Base-by-base conservation (phyloP, 2,888 invertebrate genomes). In the Dyspetes luteomarginatus region DNA sequence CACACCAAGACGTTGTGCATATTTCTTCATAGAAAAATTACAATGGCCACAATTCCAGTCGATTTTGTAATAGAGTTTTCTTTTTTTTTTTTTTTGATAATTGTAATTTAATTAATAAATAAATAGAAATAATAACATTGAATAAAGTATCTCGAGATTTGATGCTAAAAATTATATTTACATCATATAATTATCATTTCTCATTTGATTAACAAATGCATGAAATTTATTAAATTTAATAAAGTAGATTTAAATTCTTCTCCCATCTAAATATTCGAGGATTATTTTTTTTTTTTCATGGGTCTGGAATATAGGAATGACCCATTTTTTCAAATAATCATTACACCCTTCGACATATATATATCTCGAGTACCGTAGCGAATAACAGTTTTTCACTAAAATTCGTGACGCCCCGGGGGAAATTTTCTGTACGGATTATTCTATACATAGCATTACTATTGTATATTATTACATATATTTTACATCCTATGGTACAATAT, bases 351-450 rank as follows among this genome's bases (percentile, higher is more conserved):
- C 3, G 9, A 28, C 56, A 17, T 17, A 4, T 22, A 24, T 55
- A 15, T 28, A 41, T 41, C 50, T 68, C 69, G 65, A 79, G 75
- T 75, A 65, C 69, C 79, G 79, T 17, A 71, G 58, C 79, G 64
- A 80, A 80, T 71, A 58, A 67, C 41, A n/a, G n/a, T n/a, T 69
- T 52, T 78, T 73, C 64, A 43, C 50, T 48, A 7, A 36, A 75
- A 80, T 80, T 80, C 65, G 75, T 60, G 64, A 80, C 75, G 75
- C 71, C 64, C 48, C 24, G 17, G 36, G 26, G 64, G 30, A 56
- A 68, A 62, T 65, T 56, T 50, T 45, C 64, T 9, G 28, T 43
- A 60, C 30, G 52, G 62, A 41, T 60, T n/a, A 78, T 73, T 65
- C 72, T 64, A 73, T 73, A 65, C 43, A 60, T n/a, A n/a, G 48